Conservation (phyloP, 2,888 invertebrate genomes). For the Lasius platythorax region DNA sequence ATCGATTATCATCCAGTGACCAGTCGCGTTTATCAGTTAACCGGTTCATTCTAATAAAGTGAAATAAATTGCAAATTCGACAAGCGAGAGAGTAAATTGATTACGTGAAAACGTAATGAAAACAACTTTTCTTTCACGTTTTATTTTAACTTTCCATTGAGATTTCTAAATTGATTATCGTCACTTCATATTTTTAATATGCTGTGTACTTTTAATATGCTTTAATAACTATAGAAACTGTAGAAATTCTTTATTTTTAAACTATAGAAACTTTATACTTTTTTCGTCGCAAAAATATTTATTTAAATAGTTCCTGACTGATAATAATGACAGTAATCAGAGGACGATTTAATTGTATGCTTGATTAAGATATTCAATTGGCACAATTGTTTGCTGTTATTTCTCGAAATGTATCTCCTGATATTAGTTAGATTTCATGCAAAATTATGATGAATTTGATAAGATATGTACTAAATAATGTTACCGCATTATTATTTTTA, state of each 20-base stretch:
- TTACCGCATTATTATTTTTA: neutral
- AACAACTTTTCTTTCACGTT: conserved; percentile 9
- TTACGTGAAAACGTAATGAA: neutral
- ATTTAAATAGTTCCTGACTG: neutral
- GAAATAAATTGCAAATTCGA: conserved; percentile 19
- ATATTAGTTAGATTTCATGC: too few species aligned
- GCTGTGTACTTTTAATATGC: too few species aligned
- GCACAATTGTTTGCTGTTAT: too few species aligned
- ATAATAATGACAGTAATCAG: neutral
- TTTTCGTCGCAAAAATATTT: neutral
- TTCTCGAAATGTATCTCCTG: too few species aligned
- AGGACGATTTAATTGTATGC: neutral
- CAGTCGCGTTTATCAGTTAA: conserved; percentile 19
- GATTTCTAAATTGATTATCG: conserved; percentile 9
- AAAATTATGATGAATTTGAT: too few species aligned
- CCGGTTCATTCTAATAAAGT: conserved; percentile 19
- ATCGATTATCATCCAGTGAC: conserved; percentile 21
- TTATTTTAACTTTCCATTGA: conserved; percentile 33
- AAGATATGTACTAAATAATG: neutral
- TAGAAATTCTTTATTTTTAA: too few species aligned
- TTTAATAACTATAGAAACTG: too few species aligned
- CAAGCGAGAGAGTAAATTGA: conserved; percentile 12
- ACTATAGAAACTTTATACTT: neutral
- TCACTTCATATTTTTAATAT: neutral
- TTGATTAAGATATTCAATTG: too few species aligned